Base-by-base conservation (phyloP, 2,888 invertebrate species). In the Drosophila mettleri region DNA sequence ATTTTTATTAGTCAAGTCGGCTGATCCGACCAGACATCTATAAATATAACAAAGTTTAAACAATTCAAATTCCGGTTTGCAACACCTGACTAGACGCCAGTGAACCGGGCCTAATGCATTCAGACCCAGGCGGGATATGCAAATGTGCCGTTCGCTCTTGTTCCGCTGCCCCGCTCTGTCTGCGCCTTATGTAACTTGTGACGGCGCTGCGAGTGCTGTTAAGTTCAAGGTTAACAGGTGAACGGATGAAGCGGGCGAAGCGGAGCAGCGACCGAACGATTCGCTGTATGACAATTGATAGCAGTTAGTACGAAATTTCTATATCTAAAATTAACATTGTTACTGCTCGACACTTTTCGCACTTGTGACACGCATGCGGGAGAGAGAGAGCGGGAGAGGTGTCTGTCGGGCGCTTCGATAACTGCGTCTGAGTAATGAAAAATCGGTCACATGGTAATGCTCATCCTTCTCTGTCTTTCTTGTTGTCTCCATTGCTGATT, bases 141-240 rank as follows among this genome's bases (percentile, higher is more conserved):
- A 77, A 83, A 81, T 74, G n/a, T 53, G 24, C n/a, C 31, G 38
- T 29, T 46, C 34, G 9, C 12, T 20, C 55, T 39, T 5, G 43
- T 9, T 18, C 46, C 46, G 14, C 20, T 3, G 10, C 33, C 51
- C 38, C 36, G 10, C 52, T 31, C 53, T 36, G 69, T 76, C 68
- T 53, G 64, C 41, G 46, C 9, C 51, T 74, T 67, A 62, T 52
- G 68, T 64, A 75, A 57, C 66, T 72, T 36, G 7, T 55, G 54
- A 49, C 52, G 22, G 33, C 24, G 39, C 52, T 41, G 43, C 27
- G 36, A 64, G 41, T 38, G 68, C 60, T 79, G 68, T 62, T 79
- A 81, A 80, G 82, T 84, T 82, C 84, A 82, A 82, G 81, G 82
- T 79, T 72, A 74, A 55, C 57, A 55, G 3, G 52, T 33, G 27